Conservation (phyloP, 2,113 vertebrate species). For the Colius striatus region DNA sequence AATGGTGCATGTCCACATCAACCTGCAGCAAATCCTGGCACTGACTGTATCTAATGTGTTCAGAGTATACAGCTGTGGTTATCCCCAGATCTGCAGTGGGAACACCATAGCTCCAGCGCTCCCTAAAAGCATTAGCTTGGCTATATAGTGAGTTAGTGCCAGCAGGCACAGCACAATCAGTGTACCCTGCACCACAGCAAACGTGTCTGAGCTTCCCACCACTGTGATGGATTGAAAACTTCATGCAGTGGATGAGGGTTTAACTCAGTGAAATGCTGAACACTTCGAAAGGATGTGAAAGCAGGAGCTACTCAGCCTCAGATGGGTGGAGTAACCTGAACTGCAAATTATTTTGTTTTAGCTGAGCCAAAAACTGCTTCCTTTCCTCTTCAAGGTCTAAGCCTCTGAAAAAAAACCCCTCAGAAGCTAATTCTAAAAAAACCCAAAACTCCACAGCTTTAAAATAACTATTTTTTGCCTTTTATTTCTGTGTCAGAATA, state of each 20-base stretch:
- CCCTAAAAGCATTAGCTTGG: not conserved
- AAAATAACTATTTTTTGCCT: not conserved
- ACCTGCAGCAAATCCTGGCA: not conserved
- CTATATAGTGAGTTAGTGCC: not conserved
- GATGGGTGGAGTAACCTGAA: conserved; percentile 30
- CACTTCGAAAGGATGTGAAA: not conserved
- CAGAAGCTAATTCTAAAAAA: not conserved
- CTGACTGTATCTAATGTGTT: not conserved
- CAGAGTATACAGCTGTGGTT: rapidly evolving
- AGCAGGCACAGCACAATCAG: not conserved
- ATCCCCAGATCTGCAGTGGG: not conserved
- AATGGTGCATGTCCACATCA: rapidly evolving
- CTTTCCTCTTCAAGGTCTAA: conserved; percentile 34
- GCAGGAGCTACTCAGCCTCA: not conserved
- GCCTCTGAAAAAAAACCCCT: not conserved
- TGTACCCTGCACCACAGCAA: not conserved
- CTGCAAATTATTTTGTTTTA: conserved; percentile 30
- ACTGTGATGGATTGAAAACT: not conserved
- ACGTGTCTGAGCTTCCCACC: not conserved
- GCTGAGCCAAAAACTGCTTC: conserved; percentile 31
- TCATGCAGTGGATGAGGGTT: not conserved
- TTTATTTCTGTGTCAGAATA: not conserved
- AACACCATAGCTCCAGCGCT: not conserved
- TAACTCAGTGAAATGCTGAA: not conserved
- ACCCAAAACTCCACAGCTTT: not conserved